Percentiles rank a stretch among this genome's conserved stretches.
Evolutionary conservation across 2,113 vertebrate species (phyloP).

Genomic region (Xiphophorus maculatus): DNA sequence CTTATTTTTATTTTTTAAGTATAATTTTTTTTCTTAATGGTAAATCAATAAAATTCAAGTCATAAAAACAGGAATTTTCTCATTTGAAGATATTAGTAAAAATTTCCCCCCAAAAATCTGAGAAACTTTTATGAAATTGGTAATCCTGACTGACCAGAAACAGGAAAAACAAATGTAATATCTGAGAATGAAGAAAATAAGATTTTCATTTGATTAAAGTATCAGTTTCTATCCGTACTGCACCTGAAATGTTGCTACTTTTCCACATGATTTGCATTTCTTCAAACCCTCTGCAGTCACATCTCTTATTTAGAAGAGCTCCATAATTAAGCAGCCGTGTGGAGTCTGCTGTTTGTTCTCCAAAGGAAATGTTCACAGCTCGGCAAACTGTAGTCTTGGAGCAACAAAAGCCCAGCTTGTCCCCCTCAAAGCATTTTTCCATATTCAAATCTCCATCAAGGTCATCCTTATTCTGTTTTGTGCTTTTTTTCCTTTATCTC

Average conservation of each 20-base stretch:
- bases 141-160: too few relatives aligned
- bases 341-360: neutral
- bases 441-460: neutral
- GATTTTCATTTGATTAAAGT: neutral
- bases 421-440: neutral
- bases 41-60: too few relatives aligned
- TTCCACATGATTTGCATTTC: neutral
- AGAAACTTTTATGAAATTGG: too few relatives aligned
- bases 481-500: neutral
- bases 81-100: neutral
- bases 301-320: neutral
- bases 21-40: too few relatives aligned
- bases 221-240: neutral
- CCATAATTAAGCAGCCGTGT: neutral
- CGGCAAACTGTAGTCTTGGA: neutral
- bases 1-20: too few relatives aligned
- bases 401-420: neutral
- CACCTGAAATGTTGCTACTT: neutral
- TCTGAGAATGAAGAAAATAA: neutral
- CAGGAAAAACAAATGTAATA: neutral
- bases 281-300: neutral
- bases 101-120: too few relatives aligned
- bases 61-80: neutral
- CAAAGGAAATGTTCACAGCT: neutral
- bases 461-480: neutral